Evolutionary conservation across 2,113 vertebrate genomes (phyloP), one percentile per base, ranked within the genome.

Genomic region (Serilophus lunatus): DNA sequence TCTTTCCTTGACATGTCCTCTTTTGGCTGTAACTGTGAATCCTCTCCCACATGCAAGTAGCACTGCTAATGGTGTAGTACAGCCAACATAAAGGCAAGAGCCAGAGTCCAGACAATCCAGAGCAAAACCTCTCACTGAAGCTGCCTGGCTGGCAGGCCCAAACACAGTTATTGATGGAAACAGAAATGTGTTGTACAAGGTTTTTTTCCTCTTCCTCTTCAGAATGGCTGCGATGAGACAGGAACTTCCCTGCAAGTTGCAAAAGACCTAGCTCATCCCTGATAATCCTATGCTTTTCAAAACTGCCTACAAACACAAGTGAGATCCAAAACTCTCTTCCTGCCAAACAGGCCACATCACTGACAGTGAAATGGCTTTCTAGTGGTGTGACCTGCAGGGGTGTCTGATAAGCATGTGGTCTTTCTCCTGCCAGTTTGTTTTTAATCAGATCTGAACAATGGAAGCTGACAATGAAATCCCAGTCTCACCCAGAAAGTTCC

Each of bases 401-500:
- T 71, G 54, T 80, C 92, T 77, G 78, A 91, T 45, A 71, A 70
- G 70, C 93, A 36, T 5, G 33, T 74, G 76, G 40, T 25, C 38
- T 66, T 90, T 77, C 90, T 94, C 78, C 45, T 94, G 82, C 54
- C 93, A 59, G 49, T 31, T 90, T 88, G 91, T 63, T 96, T 97
- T 95, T 68, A 70, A 88, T 90, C 82, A 78, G n/a, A 80, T 50
- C 60, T 33, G 18, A 92, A 95, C 76, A 90, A 94, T 9, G 44
- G 68, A 88, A 65, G 64, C 82, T 86, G 85, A 91, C 92, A 93
- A 45, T 68, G 90, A 80, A 95, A 75, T 71, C 68, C 90, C 90
- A 87, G 75, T 83, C 44, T 93, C 83, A 60, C 36, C 92, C 85
- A 88, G 90, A 94, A 95, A 87, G 54, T 83, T 94, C 94, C 75